Base-by-base conservation (phyloP, 2,888 invertebrate genomes). In the Hypomecis atomaria region DNA sequence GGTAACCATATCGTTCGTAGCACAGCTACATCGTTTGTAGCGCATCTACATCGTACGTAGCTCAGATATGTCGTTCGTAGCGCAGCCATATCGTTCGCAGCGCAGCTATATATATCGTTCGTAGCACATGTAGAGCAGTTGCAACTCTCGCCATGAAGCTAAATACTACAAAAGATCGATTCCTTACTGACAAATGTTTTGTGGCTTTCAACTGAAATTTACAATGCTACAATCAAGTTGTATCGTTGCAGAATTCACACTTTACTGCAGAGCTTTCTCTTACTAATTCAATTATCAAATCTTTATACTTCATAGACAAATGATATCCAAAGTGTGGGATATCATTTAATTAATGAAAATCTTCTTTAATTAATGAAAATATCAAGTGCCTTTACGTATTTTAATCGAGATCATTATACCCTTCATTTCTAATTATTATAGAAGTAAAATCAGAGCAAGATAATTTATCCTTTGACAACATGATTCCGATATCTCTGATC, bases 401-500 rank as follows among this genome's bases (percentile, higher is more conserved):
- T 23, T 5, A 34, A 55, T n/a, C 43, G 37, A 48, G 42, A 43
- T 55, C 37, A 55, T 61, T 55, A 55, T 43, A 5, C 40, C 40
- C 4, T 43, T 40, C 48, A 33, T 54, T 49, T 37, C 43, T 48
- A 48, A 57, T 67, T 65, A 65, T 57, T 53, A 10, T 45, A 23
- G 43, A 52, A 52, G 43, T 52, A 45, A 64, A 58, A 57, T 65
- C 65, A 54, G 60, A 58, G 45, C 45, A 37, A 36, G 54, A 48
- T 60, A 54, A 60, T 60, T 52, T 47, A 54, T 55, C 57, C 67
- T 68, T 62, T 65, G 59, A 62, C 65, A 62, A 56, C 47, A 52
- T 52, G 23, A 49, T 44, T 55, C 23, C 44, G 36, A 44, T 49
- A 49, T 40, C 42, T 52, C 23, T 23, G 40, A 23, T 52, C 40